A percentile compares a stretch with the other conserved stretches of the same genome.
phyloP scores from a whole-genome alignment of 1,140 invertebrate genomes.

The Heliconius himera region DNA sequence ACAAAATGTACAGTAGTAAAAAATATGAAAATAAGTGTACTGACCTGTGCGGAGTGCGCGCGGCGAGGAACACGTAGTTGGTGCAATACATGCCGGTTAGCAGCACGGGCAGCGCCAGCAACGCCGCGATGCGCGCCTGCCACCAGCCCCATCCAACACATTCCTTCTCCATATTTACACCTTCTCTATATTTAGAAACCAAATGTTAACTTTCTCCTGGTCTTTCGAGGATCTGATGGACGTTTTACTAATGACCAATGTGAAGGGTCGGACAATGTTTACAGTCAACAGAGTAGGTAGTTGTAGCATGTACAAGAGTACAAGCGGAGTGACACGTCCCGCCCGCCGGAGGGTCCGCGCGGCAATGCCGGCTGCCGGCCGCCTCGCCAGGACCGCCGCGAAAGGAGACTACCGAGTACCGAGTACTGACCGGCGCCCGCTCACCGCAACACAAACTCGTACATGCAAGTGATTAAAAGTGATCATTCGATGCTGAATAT shows the following conservation, averaged over 20 bases:
- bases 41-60: slow-evolving; percentile 69
- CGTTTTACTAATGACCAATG: background rate
- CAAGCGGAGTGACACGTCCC: slow-evolving; percentile 39
- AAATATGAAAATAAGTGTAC: background rate
- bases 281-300: background rate
- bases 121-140: slow-evolving; percentile 68
- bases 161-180: slow-evolving; percentile 49
- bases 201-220: background rate
- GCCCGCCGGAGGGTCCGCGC: slow-evolving; percentile 45
- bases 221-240: background rate
- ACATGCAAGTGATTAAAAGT: slow-evolving; percentile 17
- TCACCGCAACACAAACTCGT: slow-evolving; percentile 9
- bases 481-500: slow-evolving; percentile 19
- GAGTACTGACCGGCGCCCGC: slow-evolving; percentile 31
- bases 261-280: background rate
- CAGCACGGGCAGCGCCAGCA: slow-evolving; percentile 81
- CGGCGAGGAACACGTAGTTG: slow-evolving; percentile 85
- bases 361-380: slow-evolving; percentile 45
- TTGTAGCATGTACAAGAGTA: background rate
- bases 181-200: background rate
- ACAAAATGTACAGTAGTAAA: background rate
- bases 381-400: slow-evolving; percentile 40
- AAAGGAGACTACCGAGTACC: slow-evolving; percentile 43
- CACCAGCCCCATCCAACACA: slow-evolving; percentile 63
- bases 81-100: slow-evolving; percentile 83